Evolutionary conservation across 2,888 invertebrate species (phyloP), one percentile per base, ranked within the genome.

Genomic region (Phrixothrix hirtus): DNA sequence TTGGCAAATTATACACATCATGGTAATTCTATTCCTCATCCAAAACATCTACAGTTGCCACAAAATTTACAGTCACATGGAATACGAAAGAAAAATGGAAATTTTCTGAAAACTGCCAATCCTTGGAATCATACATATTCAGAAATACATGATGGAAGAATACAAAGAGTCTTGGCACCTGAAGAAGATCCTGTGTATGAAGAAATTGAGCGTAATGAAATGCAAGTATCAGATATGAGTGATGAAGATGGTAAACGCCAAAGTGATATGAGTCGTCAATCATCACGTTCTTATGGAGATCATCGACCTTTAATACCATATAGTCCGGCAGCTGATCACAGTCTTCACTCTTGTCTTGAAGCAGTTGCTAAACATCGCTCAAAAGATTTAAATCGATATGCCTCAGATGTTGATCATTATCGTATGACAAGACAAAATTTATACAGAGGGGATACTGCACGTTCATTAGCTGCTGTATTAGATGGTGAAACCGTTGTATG

Each of bases 401-500:
- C 79, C 1, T 62, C 79, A 59, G 81, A 81, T 43, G 75, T 81
- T 48, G 68, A 75, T 42, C 79, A 80, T 56, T 80, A 81, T 50
- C 81, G 66, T 77, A 81, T 68, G 78, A 80, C 41, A 41, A 69
- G 71, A 48, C 80, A 80, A 57, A 79, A 77, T 59, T 79, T 78
- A 66, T 81, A 80, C 50, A 78, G 79, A 60, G 82, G 82, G 1
- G 82, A 78, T 63, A 79, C 81, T 51, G 81, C 82, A 74, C 75
- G 83, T 57, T 82, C 83, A 5, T 63, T 84, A 58, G 87, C 92
- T 16, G 92, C 92, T 9, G 92, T 92, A 55, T 78, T 92, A 43
- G 89, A 92, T 71, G 91, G 92, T 34, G 87, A 89, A 67, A 91
- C 91, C 54, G 92, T 92, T 51, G 89, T 92, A 49, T 92, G 92